Evolutionary conservation across 2,113 vertebrate genomes (phyloP).

Genomic region (Alligator mississippiensis): DNA sequence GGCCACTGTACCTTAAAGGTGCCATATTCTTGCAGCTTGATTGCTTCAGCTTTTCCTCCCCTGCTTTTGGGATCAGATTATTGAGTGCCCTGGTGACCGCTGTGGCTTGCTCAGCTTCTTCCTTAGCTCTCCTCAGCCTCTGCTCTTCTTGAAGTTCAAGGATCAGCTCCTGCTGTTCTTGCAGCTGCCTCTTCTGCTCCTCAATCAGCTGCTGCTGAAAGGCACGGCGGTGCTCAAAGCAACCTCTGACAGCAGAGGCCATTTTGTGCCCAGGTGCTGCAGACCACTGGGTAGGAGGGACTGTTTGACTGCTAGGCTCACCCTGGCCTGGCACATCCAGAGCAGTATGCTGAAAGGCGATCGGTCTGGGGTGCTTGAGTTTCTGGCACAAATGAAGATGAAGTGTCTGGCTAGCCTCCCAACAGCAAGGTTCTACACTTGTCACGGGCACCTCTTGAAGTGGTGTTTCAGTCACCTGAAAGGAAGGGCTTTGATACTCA

Average conservation of each 20-base stretch:
- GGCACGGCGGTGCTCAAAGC: slow-evolving; percentile 77
- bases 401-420: not conserved
- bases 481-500: not conserved
- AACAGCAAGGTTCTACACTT: not conserved
- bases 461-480: slow-evolving; percentile 34
- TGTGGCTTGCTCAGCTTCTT: slow-evolving; percentile 63
- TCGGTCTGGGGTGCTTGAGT: slow-evolving; percentile 76
- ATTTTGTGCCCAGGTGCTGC: slow-evolving; percentile 17
- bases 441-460: not conserved
- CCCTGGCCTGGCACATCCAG: slow-evolving; percentile 58
- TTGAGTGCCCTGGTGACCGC: slow-evolving; percentile 22
- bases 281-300: not conserved
- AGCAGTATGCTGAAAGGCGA: slow-evolving; percentile 68
- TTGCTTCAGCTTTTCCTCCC: slow-evolving; percentile 1
- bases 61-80: not conserved
- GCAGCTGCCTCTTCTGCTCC: slow-evolving; percentile 86
- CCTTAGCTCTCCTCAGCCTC: slow-evolving; percentile 70
- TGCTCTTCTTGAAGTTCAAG: slow-evolving; percentile 81
- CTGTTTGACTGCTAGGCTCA: not conserved
- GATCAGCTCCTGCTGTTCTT: slow-evolving; percentile 88
- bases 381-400: slow-evolving; percentile 7
- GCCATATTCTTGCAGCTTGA: not conserved
- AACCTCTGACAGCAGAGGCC: slow-evolving; percentile 38
- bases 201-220: slow-evolving; percentile 87
- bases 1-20: slow-evolving; percentile 38